Evolutionary conservation across 2,797 vertebrate species (phyloP).

Genomic region (Gymnocypris eckloni): DNA sequence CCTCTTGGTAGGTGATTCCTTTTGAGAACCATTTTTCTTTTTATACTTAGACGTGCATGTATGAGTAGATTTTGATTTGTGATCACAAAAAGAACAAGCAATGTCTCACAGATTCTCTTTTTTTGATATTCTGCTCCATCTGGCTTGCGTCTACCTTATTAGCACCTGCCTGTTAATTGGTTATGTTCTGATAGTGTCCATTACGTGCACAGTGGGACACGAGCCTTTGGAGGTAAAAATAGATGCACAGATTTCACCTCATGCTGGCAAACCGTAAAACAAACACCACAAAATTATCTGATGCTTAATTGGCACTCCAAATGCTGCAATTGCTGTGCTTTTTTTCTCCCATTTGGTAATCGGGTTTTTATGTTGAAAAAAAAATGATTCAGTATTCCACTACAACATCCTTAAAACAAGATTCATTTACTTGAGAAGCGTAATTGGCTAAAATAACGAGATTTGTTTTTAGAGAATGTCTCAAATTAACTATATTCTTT

Average conservation of each 20-base stretch:
- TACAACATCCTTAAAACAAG: neutral
- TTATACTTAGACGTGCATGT: neutral
- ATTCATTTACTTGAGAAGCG: neutral
- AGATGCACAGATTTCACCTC: slow-evolving; percentile 44
- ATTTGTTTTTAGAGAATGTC: neutral
- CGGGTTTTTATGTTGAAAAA: neutral
- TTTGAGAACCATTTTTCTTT: neutral
- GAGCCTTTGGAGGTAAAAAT: slow-evolving; percentile 50
- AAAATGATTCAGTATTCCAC: slow-evolving; percentile 4
- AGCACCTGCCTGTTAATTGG: slow-evolving; percentile 58
- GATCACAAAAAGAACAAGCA: slow-evolving; percentile 18
- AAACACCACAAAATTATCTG: slow-evolving; percentile 19
- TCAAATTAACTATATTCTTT: neutral
- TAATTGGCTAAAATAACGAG: neutral
- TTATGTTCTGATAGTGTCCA: slow-evolving; percentile 47
- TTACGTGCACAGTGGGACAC: slow-evolving; percentile 25
- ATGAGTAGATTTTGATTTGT: slow-evolving; percentile 12
- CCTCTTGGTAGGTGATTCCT: neutral
- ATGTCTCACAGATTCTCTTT: neutral
- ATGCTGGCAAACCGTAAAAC: slow-evolving; percentile 32
- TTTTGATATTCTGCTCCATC: slow-evolving; percentile 32
- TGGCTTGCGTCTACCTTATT: slow-evolving; percentile 51
- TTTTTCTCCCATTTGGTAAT: slow-evolving; percentile 2
- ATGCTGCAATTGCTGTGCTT: neutral
- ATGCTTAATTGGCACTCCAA: slow-evolving; percentile 39